Evolutionary conservation across 2,888 invertebrate genomes (phyloP).

Genomic region (Epinotia ramella): DNA sequence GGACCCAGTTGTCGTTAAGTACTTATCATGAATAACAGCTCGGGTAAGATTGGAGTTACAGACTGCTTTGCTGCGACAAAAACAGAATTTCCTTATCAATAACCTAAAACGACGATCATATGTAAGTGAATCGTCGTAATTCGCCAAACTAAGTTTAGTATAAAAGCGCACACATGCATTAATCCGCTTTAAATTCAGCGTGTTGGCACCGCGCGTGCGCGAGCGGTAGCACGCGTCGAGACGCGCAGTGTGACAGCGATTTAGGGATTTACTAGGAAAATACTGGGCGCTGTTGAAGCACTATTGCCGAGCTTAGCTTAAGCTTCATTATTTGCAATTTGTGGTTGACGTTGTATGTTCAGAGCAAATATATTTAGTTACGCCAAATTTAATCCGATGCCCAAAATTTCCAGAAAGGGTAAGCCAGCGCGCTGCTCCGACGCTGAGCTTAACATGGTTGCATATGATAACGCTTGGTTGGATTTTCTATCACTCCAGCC

Average conservation of each 20-base stretch:
- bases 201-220: constrained; percentile 73
- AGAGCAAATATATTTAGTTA: too few species aligned
- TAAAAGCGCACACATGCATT: constrained; percentile 57
- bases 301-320: too few species aligned
- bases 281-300: neutral
- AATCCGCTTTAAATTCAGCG: constrained; percentile 81
- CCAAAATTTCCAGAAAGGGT: too few species aligned
- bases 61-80: neutral
- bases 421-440: too few species aligned
- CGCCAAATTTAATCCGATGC: too few species aligned
- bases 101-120: constrained; percentile 5
- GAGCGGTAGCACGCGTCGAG: constrained; percentile 61
- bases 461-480: too few species aligned
- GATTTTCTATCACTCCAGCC: too few species aligned
- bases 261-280: constrained; percentile 40
- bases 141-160: constrained; percentile 45
- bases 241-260: constrained; percentile 54
- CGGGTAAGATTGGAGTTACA: neutral
- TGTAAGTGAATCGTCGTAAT: constrained; percentile 30
- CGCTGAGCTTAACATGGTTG: too few species aligned
- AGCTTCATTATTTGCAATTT: too few species aligned
- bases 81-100: neutral
- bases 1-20: too few species aligned
- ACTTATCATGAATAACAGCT: too few species aligned
- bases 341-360: too few species aligned